Base-by-base conservation (phyloP, 2,113 vertebrate species). In the Athene noctua region DNA sequence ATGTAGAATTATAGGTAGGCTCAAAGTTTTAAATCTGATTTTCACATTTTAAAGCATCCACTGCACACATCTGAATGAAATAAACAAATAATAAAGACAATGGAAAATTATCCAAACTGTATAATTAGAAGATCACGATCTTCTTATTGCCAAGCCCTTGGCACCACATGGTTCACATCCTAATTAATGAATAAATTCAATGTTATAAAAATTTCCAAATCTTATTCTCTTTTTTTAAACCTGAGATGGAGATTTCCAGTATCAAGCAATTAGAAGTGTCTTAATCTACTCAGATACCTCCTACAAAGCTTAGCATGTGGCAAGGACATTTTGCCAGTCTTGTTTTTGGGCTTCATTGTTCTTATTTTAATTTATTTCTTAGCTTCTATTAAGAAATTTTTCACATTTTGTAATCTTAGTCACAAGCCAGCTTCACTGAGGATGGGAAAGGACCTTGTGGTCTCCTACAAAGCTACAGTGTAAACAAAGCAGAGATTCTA, bases 221-320 rank as follows among this genome's bases (percentile, higher is more conserved):
- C 90, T 62, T 87, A 40, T 94, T 91, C 94, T 80, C 29, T 74
- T 90, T 72, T 87, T 91, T 65, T 65, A 79, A 91, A 62, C 58
- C 73, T 3, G 81, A 92, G 93, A 38, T 82, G 94, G 90, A 96
- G 93, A 94, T 97, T 96, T 97, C 93, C 95, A 94, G 67, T 70
- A 10, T 84, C 81, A 88, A 83, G 90, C 77, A 97, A 97, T 96
- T 95, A 97, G 32, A 90, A 94, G 32, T 36, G 38, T 67, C 80
- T 94, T 96, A 94, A 97, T 96, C 88, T 63, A 89, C 65, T 91
- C 54, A 36, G 34, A 46, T n/a, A 32, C 23, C 32, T 80, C 74
- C 68, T 91, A 42, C 57, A 71, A 94, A 80, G 78, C 78, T 86
- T 86, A 90, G 30, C 19, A 44, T 57, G 54, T 4, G 10, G 34